Percentiles rank a stretch among this genome's conserved stretches.
These are phyloP conservation scores for Heliconius cydno DNA, from an alignment of 2,888 invertebrate genomes.

Conservation along the genomic window DNA sequence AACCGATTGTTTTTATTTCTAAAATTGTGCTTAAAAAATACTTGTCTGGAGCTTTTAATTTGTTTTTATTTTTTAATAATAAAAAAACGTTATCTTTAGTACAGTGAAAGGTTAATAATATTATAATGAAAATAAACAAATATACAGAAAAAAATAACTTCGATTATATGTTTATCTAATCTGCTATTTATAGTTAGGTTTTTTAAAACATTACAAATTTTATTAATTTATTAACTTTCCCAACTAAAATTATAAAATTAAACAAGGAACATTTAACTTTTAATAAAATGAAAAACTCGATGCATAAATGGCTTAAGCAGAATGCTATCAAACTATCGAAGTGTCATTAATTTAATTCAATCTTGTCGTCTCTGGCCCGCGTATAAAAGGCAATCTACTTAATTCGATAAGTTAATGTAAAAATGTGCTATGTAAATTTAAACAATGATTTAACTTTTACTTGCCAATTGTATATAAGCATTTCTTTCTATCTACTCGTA, in stretches of 20 bases:
- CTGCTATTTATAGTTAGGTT: too few relatives aligned
- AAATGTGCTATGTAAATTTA: background rate
- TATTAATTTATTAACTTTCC: background rate
- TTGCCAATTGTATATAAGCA: background rate
- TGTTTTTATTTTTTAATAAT: too few relatives aligned
- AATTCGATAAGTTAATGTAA: constrained; percentile 19
- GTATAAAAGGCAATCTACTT: constrained; percentile 7
- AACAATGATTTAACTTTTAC: background rate
- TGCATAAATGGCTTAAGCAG: constrained; percentile 15
- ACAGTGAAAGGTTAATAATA: too few relatives aligned
- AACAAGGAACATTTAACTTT: background rate
- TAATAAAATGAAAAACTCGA: background rate
- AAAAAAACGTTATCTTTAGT: too few relatives aligned
- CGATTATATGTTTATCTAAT: too few relatives aligned
- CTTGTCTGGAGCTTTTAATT: too few relatives aligned
- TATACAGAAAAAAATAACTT: too few relatives aligned
- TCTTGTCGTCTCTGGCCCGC: constrained; percentile 4
- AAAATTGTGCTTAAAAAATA: too few relatives aligned
- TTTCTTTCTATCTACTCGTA: too few relatives aligned
- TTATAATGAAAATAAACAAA: too few relatives aligned
- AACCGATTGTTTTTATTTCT: too few relatives aligned
- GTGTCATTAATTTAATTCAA: constrained; percentile 17
- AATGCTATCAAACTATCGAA: constrained; percentile 20
- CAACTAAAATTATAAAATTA: background rate
- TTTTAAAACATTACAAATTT: background rate